Evolutionary conservation across 1,140 invertebrate species (phyloP).

Genomic region (Solen grandis): DNA sequence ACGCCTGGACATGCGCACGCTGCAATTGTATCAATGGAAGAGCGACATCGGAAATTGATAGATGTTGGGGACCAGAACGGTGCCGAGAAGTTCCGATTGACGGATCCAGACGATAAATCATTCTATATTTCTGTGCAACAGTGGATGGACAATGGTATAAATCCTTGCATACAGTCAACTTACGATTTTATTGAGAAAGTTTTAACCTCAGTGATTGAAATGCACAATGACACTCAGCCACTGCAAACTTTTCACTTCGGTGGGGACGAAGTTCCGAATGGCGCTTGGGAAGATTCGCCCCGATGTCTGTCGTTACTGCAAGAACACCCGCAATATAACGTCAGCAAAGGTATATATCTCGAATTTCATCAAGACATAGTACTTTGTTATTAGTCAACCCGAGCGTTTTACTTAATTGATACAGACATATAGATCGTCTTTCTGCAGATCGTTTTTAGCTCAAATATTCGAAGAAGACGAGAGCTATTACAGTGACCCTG

Average conservation of each 20-base stretch:
- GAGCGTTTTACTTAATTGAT: neutral
- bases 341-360: slow-evolving; percentile 41
- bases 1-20: slow-evolving; percentile 68
- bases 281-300: slow-evolving; percentile 59
- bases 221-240: slow-evolving; percentile 62
- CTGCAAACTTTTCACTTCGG: slow-evolving; percentile 66
- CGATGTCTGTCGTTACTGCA: slow-evolving; percentile 27
- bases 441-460: no score
- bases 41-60: slow-evolving; percentile 31
- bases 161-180: slow-evolving; percentile 63
- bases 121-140: slow-evolving; percentile 62
- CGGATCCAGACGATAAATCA: slow-evolving; percentile 63
- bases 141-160: slow-evolving; percentile 65
- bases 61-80: neutral
- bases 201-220: slow-evolving; percentile 27
- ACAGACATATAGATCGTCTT: no score
- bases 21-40: slow-evolving; percentile 65
- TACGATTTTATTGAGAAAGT: slow-evolving; percentile 59
- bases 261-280: slow-evolving; percentile 68
- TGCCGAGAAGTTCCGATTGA: slow-evolving; percentile 54
- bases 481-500: no score
- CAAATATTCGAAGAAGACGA: no score
- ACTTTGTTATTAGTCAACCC: no score
- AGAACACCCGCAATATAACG: slow-evolving; percentile 12
- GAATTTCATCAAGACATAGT: no score